Base-by-base conservation (phyloP, 2,888 invertebrate species). In the Acholoe squamosa region DNA sequence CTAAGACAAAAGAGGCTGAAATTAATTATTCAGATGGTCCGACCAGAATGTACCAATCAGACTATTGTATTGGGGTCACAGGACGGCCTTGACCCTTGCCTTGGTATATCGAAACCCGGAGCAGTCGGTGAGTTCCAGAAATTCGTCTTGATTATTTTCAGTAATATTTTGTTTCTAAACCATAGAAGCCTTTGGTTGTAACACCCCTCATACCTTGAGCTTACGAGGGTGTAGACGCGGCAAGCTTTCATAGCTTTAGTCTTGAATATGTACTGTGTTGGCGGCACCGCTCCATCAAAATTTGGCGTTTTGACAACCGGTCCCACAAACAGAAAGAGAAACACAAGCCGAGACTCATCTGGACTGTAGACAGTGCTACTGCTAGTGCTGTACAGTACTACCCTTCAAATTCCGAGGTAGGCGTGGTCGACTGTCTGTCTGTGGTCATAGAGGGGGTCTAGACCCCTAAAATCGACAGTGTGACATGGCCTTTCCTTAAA, bases 11-110 rank as follows among this genome's bases (percentile, higher is more conserved):
- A 43, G 43, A 43, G 10, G 5, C 43, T 43, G 5, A 43, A 43
- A 43, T 43, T 61, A 19, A 61, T 61, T 61, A 61, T 61, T 61
- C 61, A 61, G 61, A 61, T 61, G 61, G 61, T 61, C 61, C 61
- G 61, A 61, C 61, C 19, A 19, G 19, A n/a, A 61, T 61, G 19
- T 3, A n/a, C 61, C 61, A 61, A 61, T 61, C 61, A 61, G 19
- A 19, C 22, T 1, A 0, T 19, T 12, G 3, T 19, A 61, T 19
- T n/a, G 61, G 19, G 61, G 61, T 61, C n/a, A 61, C n/a, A 19
- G 1, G 5, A n/a, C 61, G n/a, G 61, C 61, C 61, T 61, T 61
- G 61, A 61, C 61, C 61, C 19, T 61, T 61, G 61, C 61, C 19
- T 61, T 61, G 61, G 61, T 19, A n/a, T 19, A 61, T 3, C 61